A percentile compares a stretch with the other conserved stretches of the same genome.
Evolutionary conservation across 2,888 invertebrate species (phyloP).

Genomic region (Myathropa florea): DNA sequence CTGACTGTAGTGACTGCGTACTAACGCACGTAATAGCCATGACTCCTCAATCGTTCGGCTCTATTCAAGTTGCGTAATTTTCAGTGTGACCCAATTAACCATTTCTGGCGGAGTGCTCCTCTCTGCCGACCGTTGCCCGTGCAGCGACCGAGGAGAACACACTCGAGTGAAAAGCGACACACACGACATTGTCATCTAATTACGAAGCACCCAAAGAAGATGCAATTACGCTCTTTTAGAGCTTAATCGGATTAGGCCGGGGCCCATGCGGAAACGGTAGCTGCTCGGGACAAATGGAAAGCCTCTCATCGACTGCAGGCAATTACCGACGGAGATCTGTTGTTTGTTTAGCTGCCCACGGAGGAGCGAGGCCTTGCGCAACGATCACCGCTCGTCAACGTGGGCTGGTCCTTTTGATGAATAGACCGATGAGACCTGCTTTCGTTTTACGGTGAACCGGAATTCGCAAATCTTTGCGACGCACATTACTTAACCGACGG

Average conservation of each 20-base stretch:
- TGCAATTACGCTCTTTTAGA: slow-evolving; percentile 40
- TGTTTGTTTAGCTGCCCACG: not conserved
- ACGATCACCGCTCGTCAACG: not conserved
- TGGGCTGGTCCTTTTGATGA: not conserved
- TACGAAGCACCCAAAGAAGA: slow-evolving; percentile 20
- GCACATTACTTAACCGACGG: not conserved
- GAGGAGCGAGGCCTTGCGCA: not conserved
- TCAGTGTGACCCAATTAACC: slow-evolving; percentile 62
- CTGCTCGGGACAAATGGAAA: not conserved
- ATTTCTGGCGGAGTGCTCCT: slow-evolving; percentile 12
- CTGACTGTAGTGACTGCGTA: slow-evolving; percentile 21
- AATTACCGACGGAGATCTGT: too few species aligned
- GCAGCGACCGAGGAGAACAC: not conserved
- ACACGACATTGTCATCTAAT: slow-evolving; percentile 26
- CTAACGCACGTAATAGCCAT: slow-evolving; percentile 53
- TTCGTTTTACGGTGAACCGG: slow-evolving; percentile 18
- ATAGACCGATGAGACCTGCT: not conserved
- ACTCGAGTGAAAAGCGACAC: not conserved
- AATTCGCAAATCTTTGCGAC: slow-evolving; percentile 3
- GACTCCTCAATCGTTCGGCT: slow-evolving; percentile 51
- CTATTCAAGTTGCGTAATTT: slow-evolving; percentile 59
- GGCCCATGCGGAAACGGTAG: slow-evolving; percentile 23
- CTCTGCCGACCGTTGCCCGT: too few species aligned
- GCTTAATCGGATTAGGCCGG: slow-evolving; percentile 51
- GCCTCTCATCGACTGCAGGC: not conserved